Evolutionary conservation across 2,888 invertebrate genomes (phyloP).

Genomic region (Sesia apiformis): DNA sequence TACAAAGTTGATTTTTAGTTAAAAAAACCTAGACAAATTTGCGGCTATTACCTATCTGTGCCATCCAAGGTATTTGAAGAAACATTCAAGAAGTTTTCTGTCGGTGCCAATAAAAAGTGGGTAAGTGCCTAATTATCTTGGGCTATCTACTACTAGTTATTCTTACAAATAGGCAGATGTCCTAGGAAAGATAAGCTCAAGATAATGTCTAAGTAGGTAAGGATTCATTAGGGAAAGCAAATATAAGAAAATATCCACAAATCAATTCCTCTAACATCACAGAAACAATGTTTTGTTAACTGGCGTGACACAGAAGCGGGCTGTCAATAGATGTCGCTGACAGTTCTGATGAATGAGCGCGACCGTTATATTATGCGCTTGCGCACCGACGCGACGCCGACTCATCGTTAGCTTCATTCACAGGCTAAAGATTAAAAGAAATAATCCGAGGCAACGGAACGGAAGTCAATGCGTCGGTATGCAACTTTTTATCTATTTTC

Average conservation of each 20-base stretch:
- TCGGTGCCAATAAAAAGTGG: too few relatives aligned
- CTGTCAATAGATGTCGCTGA: slow-evolving; percentile 71
- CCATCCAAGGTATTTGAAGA: too few relatives aligned
- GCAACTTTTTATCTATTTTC: slow-evolving; percentile 28
- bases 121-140: too few relatives aligned
- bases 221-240: too few relatives aligned
- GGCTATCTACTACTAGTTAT: too few relatives aligned
- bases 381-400: slow-evolving; percentile 19
- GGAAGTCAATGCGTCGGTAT: slow-evolving; percentile 52
- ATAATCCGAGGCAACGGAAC: slow-evolving; percentile 52
- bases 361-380: slow-evolving; percentile 46
- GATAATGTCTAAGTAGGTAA: too few relatives aligned
- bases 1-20: too few relatives aligned
- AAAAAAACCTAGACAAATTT: too few relatives aligned
- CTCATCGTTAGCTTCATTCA: slow-evolving; percentile 59
- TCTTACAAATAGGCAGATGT: too few relatives aligned
- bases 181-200: too few relatives aligned
- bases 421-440: slow-evolving; percentile 49
- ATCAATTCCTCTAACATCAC: not conserved
- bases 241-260: not conserved
- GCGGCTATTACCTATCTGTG: too few relatives aligned
- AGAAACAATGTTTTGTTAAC: not conserved
- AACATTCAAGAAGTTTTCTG: too few relatives aligned
- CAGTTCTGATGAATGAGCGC: slow-evolving; percentile 66
- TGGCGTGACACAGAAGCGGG: slow-evolving; percentile 48